Evolutionary conservation across 2,113 vertebrate species (phyloP), one percentile per base, ranked within the genome.

Genomic region (Podiceps cristatus): DNA sequence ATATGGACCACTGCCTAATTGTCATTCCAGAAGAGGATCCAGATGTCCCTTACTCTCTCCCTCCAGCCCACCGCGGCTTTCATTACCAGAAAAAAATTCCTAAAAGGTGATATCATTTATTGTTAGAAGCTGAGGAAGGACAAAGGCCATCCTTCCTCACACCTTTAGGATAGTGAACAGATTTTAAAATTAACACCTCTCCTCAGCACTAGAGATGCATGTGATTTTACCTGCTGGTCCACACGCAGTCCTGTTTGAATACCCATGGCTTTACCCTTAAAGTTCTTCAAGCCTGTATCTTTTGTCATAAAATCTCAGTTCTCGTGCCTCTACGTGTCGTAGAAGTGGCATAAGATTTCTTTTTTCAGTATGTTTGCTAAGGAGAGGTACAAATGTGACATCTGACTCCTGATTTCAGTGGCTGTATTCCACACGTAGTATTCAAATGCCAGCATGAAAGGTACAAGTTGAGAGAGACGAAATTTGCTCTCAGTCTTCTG

Each of bases 21-120:
- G 77, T 96, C 95, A 93, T 97, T 97, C 95, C 96, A 97, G 97
- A 96, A 95, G 94, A 97, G 93, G 91, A 95, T 97, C 94, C 95
- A 96, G 94, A 96, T 97, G 96, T 96, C 96, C 77, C 49, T 93
- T 85, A 47, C 42, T 87, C 74, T 95, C 71, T 90, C 59, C 47
- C 93, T 91, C 71, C 63, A 95, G 91, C 78, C 74, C 89, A 97
- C 78, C 10, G 2, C 86, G 53, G 66, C 76, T 95, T 96, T 96
- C 93, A 90, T 95, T 95, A 96, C 81, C 87, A 91, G 69, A 96
- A 96, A 85, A 96, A 90, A 94, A 96, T 87, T 94, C 95, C 94
- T 90, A 77, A 91, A 95, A 95, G 71, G 77, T 96, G 86, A 94
- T 96, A 88, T 97, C 84, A 96, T 95, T 83, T 86, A 76, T 77